Evolutionary conservation across 2,113 vertebrate species (phyloP).

Genomic region (Daboia siamensis): DNA sequence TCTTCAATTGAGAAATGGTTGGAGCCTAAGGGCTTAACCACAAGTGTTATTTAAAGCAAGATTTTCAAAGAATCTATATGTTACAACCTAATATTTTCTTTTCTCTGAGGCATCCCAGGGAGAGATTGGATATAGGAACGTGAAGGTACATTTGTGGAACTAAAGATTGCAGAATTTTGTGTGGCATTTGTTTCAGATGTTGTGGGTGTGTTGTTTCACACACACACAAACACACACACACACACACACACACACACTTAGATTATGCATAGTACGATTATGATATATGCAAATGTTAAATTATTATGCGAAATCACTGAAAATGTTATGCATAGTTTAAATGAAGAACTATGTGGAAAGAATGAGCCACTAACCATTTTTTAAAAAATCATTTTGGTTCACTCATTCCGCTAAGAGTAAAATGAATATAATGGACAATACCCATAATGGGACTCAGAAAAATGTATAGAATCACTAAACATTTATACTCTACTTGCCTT

Average conservation of each 20-base stretch:
- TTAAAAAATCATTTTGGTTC: not conserved
- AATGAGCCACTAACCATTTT: not conserved
- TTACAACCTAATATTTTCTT: not conserved
- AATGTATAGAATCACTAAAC: not conserved
- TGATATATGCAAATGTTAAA: not conserved
- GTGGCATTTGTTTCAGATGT: not conserved
- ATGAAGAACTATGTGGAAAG: not conserved
- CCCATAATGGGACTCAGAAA: no score
- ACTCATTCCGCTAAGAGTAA: not conserved
- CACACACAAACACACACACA: fast-evolving
- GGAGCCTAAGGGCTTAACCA: not conserved
- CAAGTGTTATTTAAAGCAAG: constrained; percentile 1
- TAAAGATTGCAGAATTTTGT: not conserved
- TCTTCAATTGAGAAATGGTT: not conserved
- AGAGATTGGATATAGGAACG: not conserved
- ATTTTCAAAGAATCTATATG: constrained; percentile 19
- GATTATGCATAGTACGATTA: not conserved
- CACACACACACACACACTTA: no score
- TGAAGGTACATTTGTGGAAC: not conserved
- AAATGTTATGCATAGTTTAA: not conserved
- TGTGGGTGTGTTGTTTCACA: not conserved
- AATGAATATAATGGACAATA: not conserved
- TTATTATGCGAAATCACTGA: not conserved
- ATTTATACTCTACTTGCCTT: not conserved
- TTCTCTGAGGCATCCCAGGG: not conserved